phyloP scores from a whole-genome alignment of 2,113 vertebrate species.

The Phodopus roborovskii region DNA sequence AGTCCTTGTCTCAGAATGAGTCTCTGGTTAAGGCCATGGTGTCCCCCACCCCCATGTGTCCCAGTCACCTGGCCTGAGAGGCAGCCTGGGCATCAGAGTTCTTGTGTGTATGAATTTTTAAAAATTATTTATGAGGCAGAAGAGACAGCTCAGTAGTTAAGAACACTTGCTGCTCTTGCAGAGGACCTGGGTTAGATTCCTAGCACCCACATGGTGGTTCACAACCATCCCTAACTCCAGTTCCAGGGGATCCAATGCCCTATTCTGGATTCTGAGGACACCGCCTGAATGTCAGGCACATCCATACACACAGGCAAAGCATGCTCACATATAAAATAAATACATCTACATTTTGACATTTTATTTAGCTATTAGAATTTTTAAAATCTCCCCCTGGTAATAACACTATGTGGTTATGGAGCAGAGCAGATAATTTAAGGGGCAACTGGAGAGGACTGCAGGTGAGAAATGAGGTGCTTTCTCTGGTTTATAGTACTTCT shows the following conservation, averaged over 20 bases:
- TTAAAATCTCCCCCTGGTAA: conserved; percentile 14
- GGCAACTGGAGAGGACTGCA: not conserved
- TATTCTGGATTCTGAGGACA: not conserved
- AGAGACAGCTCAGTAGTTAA: not conserved
- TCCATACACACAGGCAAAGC: not conserved
- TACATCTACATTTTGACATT: not conserved
- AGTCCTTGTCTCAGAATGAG: not conserved
- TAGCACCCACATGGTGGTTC: not conserved
- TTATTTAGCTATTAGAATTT: not conserved
- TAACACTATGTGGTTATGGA: not conserved
- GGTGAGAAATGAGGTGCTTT: not conserved
- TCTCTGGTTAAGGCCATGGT: not conserved
- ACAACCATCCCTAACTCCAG: not conserved
- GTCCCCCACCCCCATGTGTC: not conserved
- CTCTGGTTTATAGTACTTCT: not conserved
- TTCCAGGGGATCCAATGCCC: not conserved
- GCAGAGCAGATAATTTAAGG: not conserved
- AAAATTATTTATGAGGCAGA: not conserved
- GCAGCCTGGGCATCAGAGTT: not conserved
- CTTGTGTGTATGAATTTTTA: not conserved
- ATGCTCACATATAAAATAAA: not conserved
- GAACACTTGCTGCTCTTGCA: not conserved
- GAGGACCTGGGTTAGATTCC: not conserved
- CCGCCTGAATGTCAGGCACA: not conserved
- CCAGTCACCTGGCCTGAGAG: not conserved